phyloP scores from a whole-genome alignment of 2,113 vertebrate species.

The Casuarius casuarius region DNA sequence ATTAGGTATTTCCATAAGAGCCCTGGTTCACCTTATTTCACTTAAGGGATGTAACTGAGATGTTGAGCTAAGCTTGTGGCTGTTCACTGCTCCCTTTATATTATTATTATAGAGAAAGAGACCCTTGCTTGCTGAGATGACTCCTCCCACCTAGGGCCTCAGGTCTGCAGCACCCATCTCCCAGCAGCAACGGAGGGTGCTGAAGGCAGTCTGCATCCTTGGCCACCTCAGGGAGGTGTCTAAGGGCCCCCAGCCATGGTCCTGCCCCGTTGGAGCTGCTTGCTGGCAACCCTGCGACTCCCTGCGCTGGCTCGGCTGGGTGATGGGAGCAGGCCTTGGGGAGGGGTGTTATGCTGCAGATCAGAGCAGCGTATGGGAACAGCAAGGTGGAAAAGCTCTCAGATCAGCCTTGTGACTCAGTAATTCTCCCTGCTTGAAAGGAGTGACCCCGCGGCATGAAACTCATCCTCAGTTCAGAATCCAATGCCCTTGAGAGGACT shows the following conservation, averaged over 20 bases:
- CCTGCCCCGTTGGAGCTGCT: neutral
- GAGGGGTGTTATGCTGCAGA: accelerated
- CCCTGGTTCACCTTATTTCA: neutral
- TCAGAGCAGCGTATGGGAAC: neutral
- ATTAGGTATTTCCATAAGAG: accelerated
- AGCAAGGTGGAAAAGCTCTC: neutral
- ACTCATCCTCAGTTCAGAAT: neutral
- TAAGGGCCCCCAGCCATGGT: neutral
- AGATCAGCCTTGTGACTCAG: neutral
- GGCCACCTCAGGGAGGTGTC: neutral
- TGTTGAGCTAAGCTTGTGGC: accelerated
- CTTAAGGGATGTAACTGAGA: neutral
- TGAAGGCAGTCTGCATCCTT: accelerated
- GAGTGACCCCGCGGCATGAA: neutral
- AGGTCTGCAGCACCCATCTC: neutral
- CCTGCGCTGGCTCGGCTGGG: neutral
- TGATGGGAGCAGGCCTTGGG: accelerated
- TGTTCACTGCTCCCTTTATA: neutral
- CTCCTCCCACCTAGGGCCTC: neutral
- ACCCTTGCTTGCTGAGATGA: neutral
- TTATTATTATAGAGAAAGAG: neutral
- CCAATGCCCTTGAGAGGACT: slow-evolving; percentile 31
- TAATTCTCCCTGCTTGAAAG: neutral
- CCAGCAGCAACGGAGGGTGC: accelerated
- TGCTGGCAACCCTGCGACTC: neutral